A percentile compares a stretch with the other conserved stretches of the same genome.
These are phyloP conservation scores for Mallotus villosus DNA, from an alignment of 2,797 vertebrate genomes.

Conservation along the genomic window DNA sequence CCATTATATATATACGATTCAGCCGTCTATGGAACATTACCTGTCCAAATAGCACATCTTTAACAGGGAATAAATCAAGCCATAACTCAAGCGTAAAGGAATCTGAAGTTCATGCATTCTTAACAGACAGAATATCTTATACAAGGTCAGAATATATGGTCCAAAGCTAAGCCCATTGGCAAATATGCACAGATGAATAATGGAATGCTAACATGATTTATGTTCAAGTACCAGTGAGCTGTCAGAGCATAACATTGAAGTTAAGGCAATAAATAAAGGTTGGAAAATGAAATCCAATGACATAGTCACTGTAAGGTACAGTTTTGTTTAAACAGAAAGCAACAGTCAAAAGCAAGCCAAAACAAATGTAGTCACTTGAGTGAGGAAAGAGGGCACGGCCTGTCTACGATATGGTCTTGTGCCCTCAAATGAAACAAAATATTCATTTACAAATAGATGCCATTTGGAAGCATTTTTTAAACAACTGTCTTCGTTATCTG, in stretches of 20 bases:
- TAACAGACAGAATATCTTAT: conserved; percentile 21
- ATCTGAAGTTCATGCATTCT: conserved; percentile 27
- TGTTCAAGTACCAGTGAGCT: conserved; percentile 24
- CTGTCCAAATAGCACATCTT: conserved; percentile 2
- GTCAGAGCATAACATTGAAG: conserved; percentile 30
- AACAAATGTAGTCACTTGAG: not conserved
- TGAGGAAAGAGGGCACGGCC: not conserved
- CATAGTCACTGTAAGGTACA: conserved; percentile 20
- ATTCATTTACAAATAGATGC: not conserved
- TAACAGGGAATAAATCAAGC: conserved; percentile 13
- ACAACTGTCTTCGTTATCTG: not conserved
- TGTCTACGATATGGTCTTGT: not conserved
- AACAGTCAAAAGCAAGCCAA: conserved; percentile 32
- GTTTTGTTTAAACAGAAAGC: conserved; percentile 28
- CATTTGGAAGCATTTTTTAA: not conserved
- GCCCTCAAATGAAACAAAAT: not conserved
- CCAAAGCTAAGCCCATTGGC: conserved; percentile 11
- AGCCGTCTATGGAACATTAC: not conserved
- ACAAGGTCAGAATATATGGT: conserved; percentile 14
- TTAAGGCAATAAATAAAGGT: conserved; percentile 15
- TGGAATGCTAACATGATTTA: conserved; percentile 38
- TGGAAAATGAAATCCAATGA: conserved; percentile 30
- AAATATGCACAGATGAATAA: conserved; percentile 21
- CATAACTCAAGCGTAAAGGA: not conserved
- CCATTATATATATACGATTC: too few species aligned